Evolutionary conservation across 2,113 vertebrate species (phyloP).

Genomic region (Ochotona princeps): DNA sequence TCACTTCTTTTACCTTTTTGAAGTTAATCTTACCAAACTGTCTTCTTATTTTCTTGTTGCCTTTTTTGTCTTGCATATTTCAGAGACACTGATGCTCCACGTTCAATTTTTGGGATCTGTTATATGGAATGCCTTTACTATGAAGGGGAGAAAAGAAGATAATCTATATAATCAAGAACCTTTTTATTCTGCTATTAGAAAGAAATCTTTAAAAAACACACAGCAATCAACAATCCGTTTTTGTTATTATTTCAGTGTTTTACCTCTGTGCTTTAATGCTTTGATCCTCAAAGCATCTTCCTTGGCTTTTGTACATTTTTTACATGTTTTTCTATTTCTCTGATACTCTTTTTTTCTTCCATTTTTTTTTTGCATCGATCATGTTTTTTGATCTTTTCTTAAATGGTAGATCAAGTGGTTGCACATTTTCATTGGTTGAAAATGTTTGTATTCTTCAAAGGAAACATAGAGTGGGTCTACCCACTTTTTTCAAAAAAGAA

Average conservation of each 20-base stretch:
- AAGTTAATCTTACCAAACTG: constrained; percentile 75
- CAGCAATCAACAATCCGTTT: constrained; percentile 74
- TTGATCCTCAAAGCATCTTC: constrained; percentile 94
- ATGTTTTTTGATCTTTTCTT: constrained; percentile 97
- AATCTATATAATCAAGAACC: constrained; percentile 76
- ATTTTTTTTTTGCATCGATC: constrained; percentile 97
- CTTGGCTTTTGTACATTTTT: constrained; percentile 98
- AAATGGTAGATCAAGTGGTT: constrained; percentile 89
- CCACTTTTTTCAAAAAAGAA: constrained; percentile 83
- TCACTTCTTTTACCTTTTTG: constrained; percentile 67
- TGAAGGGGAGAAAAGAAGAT: constrained; percentile 83
- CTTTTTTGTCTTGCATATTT: constrained; percentile 77
- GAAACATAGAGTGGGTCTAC: constrained; percentile 88
- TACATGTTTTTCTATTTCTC: constrained; percentile 95
- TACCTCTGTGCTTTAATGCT: constrained; percentile 91
- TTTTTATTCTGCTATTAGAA: constrained; percentile 82
- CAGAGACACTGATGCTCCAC: constrained; percentile 83
- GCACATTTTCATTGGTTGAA: constrained; percentile 86
- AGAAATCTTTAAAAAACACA: constrained; percentile 67
- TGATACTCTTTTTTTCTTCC: constrained; percentile 96
- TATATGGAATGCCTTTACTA: constrained; percentile 81
- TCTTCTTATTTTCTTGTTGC: constrained; percentile 72
- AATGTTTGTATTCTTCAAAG: constrained; percentile 88
- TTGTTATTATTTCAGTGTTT: constrained; percentile 87
- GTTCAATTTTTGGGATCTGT: constrained; percentile 79